Base-by-base conservation (phyloP, 2,888 invertebrate species). In the Lithosia quadra region DNA sequence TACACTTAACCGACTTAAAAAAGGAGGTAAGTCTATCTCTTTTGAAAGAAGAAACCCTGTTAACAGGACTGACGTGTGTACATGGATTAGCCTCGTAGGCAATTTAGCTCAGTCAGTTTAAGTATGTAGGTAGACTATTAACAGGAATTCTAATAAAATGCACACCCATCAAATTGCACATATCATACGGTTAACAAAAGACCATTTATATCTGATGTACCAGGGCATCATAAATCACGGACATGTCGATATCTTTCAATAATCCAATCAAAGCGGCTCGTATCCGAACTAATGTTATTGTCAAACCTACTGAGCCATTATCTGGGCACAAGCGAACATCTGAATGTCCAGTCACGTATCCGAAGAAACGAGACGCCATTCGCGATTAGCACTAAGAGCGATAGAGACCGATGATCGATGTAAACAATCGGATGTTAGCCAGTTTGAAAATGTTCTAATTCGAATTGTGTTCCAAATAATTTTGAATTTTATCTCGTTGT, bases 211-310 rank as follows among this genome's bases (percentile, higher is more conserved):
- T 71, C 69, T 71, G 76, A 68, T 73, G 72, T 80, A 84, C 83
- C 76, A 84, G 84, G 84, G 76, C 63, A 66, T 68, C 85, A 86
- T 86, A 92, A 92, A 92, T 92, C 91, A 91, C 85, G 59, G 65
- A 75, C 85, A 86, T 78, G 89, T 92, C 92, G 87, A 92, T 90
- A 88, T 87, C 91, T 92, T 92, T 92, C 91, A 92, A 92, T 92
- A 92, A 92, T 90, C 92, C 91, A 92, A 92, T 92, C 92, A 92
- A 90, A 91, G 88, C 87, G 86, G 86, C 85, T 88, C 88, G 88
- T 86, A 89, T 88, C 86, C 87, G 85, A 88, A 91, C 91, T 92
- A 92, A 92, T 92, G 92, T 92, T 92, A 92, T 92, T 92, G 92
- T 92, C 92, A 91, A 91, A 90, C 89, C 89, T 88, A 87, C 88